These are phyloP conservation scores for Megathymus violae DNA, from an alignment of 1,140 invertebrate genomes.

Conservation along the genomic window DNA sequence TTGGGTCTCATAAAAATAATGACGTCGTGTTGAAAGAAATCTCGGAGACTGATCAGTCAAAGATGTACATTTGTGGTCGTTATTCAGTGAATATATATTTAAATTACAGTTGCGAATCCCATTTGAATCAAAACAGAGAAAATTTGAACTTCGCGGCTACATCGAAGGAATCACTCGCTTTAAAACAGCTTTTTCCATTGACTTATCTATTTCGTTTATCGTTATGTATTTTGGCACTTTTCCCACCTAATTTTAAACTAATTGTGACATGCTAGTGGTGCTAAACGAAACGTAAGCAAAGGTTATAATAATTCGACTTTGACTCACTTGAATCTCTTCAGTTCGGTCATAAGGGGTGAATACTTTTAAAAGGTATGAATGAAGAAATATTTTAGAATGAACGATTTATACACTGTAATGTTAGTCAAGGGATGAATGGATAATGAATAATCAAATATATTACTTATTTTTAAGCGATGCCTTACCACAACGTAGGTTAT, in stretches of 20 bases:
- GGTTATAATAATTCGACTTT: constrained; percentile 1
- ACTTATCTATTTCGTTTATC: background rate
- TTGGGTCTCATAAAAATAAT: no score
- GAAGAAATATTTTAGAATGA: constrained; percentile 18
- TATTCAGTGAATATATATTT: no score
- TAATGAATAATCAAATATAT: constrained; percentile 33
- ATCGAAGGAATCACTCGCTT: no score
- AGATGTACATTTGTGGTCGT: no score
- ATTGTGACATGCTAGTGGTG: constrained; percentile 52
- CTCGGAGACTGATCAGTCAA: no score
- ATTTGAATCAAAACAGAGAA: no score
- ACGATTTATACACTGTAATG: constrained; percentile 16
- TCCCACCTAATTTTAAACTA: constrained; percentile 43
- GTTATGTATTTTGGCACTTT: constrained; percentile 15
- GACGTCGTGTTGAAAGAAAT: no score
- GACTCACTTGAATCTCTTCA: constrained; percentile 33
- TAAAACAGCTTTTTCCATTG: background rate
- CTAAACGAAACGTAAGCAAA: constrained; percentile 37
- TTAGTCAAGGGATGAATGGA: constrained; percentile 31
- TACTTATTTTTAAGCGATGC: constrained; percentile 47
- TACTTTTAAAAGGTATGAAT: constrained; percentile 9
- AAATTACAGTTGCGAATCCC: no score
- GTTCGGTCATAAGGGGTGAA: constrained; percentile 23
- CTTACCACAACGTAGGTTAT: constrained; percentile 69
- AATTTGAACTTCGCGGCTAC: no score